Conservation (phyloP, 2,113 vertebrate species). For the Xiphias gladius region DNA sequence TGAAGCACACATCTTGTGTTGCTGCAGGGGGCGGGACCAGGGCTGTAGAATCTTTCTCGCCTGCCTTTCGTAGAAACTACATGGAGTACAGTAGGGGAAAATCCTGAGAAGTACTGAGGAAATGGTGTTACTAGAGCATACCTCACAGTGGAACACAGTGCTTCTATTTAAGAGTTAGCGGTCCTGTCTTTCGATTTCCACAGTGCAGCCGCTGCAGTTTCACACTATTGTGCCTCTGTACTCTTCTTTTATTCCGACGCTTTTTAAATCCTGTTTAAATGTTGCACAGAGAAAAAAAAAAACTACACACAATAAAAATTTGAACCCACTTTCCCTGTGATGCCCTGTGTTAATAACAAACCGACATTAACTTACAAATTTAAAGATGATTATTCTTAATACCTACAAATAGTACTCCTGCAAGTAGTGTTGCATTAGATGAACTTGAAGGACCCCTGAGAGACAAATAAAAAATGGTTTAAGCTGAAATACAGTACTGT, state of each 20-base stretch:
- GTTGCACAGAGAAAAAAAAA: not conserved
- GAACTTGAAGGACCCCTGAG: no score
- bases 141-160: slow-evolving; percentile 1
- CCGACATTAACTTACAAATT: not conserved
- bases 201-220: not conserved
- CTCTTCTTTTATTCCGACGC: not conserved
- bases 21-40: slow-evolving; percentile 10
- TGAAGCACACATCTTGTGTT: slow-evolving; percentile 37
- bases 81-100: not conserved
- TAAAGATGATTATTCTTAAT: not conserved
- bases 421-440: no score
- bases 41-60: slow-evolving; percentile 27
- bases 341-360: not conserved
- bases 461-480: no score
- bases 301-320: not conserved
- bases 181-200: not conserved
- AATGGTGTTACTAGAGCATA: not conserved
- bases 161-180: not conserved
- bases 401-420: not conserved
- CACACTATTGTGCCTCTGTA: not conserved
- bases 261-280: not conserved
- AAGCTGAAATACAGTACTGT: no score
- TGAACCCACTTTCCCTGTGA: not conserved
- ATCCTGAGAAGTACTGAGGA: slow-evolving; percentile 7
- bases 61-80: slow-evolving; percentile 7